These are phyloP conservation scores for Trissolcus basalis DNA, from an alignment of 1,140 invertebrate species.

Conservation along the genomic window DNA sequence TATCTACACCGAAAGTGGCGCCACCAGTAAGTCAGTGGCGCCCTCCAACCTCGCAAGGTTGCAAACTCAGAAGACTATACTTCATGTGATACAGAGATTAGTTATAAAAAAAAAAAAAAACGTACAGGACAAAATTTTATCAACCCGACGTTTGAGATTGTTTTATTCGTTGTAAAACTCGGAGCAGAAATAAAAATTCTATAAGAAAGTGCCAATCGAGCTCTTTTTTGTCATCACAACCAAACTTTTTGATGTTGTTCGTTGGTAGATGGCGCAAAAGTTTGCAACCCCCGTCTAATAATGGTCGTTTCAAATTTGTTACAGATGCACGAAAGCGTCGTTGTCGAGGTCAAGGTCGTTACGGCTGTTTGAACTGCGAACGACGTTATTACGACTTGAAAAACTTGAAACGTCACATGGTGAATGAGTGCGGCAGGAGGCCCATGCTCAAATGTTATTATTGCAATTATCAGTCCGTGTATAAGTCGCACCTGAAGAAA, in stretches of 20 bases:
- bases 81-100: background rate
- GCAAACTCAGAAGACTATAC: background rate
- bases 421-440: constrained; percentile 79
- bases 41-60: too few species aligned
- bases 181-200: too few species aligned
- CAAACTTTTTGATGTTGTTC: constrained; percentile 8
- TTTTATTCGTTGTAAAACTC: too few species aligned
- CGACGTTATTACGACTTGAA: constrained; percentile 72
- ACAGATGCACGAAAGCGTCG: constrained; percentile 58
- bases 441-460: constrained; percentile 78
- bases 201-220: too few species aligned
- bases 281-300: too few species aligned
- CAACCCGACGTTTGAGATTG: too few species aligned
- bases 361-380: constrained; percentile 70
- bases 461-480: constrained; percentile 75
- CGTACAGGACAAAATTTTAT: too few species aligned
- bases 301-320: constrained; percentile 25
- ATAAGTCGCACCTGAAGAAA: constrained; percentile 72
- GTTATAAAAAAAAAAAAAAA: background rate
- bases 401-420: constrained; percentile 68
- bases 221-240: constrained; percentile 2
- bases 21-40: too few species aligned
- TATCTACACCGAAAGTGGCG: too few species aligned
- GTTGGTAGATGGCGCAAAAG: too few species aligned
- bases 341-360: constrained; percentile 67